A percentile compares a stretch with the other conserved stretches of the same genome.
phyloP scores from a whole-genome alignment of 1,140 invertebrate genomes.

The Dreissena rostriformis region DNA sequence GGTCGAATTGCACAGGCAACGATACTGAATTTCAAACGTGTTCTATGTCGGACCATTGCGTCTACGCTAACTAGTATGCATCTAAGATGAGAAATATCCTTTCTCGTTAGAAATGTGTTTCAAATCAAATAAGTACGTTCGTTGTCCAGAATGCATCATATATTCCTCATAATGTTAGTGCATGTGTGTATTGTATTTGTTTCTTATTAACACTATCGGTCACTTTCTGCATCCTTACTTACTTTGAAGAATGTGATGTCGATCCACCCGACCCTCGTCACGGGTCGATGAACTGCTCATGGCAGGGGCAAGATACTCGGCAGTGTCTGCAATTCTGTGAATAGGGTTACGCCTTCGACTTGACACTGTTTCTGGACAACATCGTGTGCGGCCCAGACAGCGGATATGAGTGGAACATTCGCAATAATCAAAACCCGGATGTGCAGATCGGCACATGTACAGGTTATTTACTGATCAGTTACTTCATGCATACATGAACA shows the following conservation, averaged over 20 bases:
- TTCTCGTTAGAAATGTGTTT: too few relatives aligned
- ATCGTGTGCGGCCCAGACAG: constrained; percentile 4
- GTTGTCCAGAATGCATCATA: too few relatives aligned
- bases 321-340: constrained; percentile 8
- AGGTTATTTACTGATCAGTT: constrained; percentile 11
- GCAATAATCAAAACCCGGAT: background rate
- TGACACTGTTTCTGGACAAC: background rate
- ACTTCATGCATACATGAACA: background rate
- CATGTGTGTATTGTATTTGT: too few relatives aligned
- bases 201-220: too few relatives aligned
- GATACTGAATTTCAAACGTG: too few relatives aligned
- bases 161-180: background rate
- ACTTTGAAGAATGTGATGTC: too few relatives aligned
- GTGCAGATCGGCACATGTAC: too few relatives aligned
- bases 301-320: constrained; percentile 6
- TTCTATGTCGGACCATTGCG: too few relatives aligned
- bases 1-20: background rate
- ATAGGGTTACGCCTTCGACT: constrained; percentile 21
- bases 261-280: background rate
- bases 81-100: too few relatives aligned
- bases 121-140: too few relatives aligned
- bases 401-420: constrained; percentile 27
- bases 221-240: too few relatives aligned
- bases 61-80: background rate
- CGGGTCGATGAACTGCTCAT: constrained; percentile 5